Base-by-base conservation (phyloP, 2,797 vertebrate species). In the Melopsittacus undulatus region DNA sequence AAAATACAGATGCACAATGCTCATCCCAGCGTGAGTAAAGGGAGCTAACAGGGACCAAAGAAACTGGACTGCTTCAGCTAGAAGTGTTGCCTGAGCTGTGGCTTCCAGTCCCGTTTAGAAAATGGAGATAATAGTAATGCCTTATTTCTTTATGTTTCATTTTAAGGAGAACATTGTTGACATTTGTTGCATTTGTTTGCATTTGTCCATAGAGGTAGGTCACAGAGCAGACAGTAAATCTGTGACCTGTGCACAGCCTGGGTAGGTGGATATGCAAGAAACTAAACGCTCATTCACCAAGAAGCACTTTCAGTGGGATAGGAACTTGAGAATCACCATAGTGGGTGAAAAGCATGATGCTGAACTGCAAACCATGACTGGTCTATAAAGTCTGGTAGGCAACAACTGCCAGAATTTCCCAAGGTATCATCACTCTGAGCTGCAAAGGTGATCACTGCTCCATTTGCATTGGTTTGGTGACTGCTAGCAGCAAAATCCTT, bases 1-100 rank as follows among this genome's bases (percentile, higher is more conserved):
- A 84, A 93, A 92, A 82, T 89, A 89, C 17, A 89, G 81, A 89
- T 95, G 89, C 75, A 91, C 82, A 94, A 92, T 92, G 79, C 79
- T 94, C 74, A 92, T 92, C 49, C 68, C 79, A 89, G 91, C 30
- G 0, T 93, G 84, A 92, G 72, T 51, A 93, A 87, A 91, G 79
- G 29, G 57, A 81, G 79, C 45, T 75, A 57, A 20, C 6, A 74
- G 82, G 64, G 82, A 77, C 79, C 2, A 3, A 56, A 87, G 64
- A 77, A 82, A 68, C 75, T n/a, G 68, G 69, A 56, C 79, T 61
- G 85, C 57, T 83, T 72, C 52, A 80, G 91, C 68, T 87, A 42
- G 16, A 80, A 70, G 64, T 9, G 48, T 74, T 81, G 72, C 36
- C 84, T 92, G 75, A 96, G 78, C 56, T 87, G 19, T 66, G 52